Evolutionary conservation across 2,797 vertebrate genomes (phyloP).

Genomic region (Psittacula derbiana): DNA sequence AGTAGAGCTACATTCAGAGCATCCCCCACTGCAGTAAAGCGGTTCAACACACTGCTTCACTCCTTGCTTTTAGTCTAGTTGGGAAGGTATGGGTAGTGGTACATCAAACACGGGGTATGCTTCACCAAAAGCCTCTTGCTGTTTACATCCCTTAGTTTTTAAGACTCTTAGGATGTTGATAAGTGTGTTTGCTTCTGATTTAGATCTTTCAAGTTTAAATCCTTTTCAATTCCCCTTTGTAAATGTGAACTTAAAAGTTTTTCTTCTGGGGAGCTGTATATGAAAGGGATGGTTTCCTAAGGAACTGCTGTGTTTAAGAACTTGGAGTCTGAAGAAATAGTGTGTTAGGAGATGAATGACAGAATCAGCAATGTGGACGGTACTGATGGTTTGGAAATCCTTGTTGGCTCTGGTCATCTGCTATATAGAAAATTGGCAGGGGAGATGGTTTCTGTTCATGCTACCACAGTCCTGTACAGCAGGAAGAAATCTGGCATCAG

Average conservation of each 20-base stretch:
- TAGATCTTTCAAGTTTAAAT: background rate
- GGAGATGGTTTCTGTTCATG: background rate
- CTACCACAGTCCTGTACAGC: background rate
- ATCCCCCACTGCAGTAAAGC: accelerated
- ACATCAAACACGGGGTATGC: background rate
- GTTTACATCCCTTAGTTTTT: background rate
- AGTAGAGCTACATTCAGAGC: background rate
- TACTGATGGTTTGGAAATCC: background rate
- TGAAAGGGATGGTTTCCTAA: background rate
- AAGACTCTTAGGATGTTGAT: accelerated
- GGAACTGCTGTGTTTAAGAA: background rate
- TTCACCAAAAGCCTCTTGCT: background rate
- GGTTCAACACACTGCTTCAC: accelerated
- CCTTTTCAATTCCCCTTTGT: background rate
- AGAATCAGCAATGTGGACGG: background rate
- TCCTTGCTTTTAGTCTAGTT: background rate
- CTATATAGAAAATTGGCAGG: background rate
- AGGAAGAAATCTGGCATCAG: background rate
- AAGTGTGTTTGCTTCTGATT: background rate
- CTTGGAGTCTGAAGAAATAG: background rate
- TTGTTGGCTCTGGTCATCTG: background rate
- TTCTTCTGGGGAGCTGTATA: background rate
- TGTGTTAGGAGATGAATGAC: background rate
- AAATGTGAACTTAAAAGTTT: background rate
- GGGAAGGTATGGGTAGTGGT: accelerated